These are phyloP conservation scores for Lophura nycthemera DNA, from an alignment of 2,113 vertebrate genomes.

Conservation along the genomic window DNA sequence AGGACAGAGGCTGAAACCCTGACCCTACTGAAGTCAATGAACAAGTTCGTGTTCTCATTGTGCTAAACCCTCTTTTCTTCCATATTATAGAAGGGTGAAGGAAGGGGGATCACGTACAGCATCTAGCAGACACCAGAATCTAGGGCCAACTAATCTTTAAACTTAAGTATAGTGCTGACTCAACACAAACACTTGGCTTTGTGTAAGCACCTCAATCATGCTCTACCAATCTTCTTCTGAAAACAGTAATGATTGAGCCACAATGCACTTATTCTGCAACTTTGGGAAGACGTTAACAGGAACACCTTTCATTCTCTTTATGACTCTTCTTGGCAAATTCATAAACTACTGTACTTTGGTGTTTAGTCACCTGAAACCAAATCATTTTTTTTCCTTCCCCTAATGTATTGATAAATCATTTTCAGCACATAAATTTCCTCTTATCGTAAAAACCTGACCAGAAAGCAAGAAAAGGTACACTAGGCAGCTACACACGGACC, in stretches of 20 bases:
- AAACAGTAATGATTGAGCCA: background rate
- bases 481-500: background rate
- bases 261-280: fast-evolving
- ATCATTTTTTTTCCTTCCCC: too few species aligned
- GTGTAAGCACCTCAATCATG: fast-evolving
- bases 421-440: background rate
- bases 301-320: background rate
- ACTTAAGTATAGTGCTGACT: background rate
- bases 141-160: background rate
- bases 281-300: background rate
- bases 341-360: background rate
- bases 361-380: background rate
- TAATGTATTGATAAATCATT: background rate
- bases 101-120: background rate
- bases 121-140: background rate
- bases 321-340: background rate
- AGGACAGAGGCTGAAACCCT: background rate
- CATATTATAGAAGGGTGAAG: background rate
- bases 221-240: background rate
- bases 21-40: background rate
- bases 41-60: background rate
- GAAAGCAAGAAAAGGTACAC: conserved; percentile 23
- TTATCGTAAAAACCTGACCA: background rate
- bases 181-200: background rate
- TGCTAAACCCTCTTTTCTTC: background rate